phyloP scores from a whole-genome alignment of 2,113 vertebrate species.

The Chaetodon trifascialis region DNA sequence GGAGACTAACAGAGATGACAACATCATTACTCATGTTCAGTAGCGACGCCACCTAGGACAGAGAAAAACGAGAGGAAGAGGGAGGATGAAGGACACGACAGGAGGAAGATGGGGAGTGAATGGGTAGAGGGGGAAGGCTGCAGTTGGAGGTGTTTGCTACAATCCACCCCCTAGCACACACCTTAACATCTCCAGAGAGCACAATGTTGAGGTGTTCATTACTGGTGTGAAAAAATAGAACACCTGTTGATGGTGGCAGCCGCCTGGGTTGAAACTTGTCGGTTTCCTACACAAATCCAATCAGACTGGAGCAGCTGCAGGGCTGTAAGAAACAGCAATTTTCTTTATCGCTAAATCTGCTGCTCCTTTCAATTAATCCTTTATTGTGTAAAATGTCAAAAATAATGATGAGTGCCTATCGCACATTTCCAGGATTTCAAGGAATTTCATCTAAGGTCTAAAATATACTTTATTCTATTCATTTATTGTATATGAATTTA shows the following conservation, averaged over 20 bases:
- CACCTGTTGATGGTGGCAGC: constrained; percentile 39
- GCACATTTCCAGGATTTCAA: not conserved
- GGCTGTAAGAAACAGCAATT: not conserved
- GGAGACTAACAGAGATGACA: constrained; percentile 81
- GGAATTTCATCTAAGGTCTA: constrained; percentile 1
- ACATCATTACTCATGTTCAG: constrained; percentile 84
- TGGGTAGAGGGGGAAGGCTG: constrained; percentile 32
- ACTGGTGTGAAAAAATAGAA: constrained; percentile 50
- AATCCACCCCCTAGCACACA: constrained; percentile 35
- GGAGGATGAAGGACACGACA: constrained; percentile 73
- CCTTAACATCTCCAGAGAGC: constrained; percentile 47
- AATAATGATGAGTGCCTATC: constrained; percentile 2
- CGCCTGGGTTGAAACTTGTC: constrained; percentile 1
- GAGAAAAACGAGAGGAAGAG: constrained; percentile 61
- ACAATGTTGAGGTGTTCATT: constrained; percentile 48
- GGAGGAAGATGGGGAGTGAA: constrained; percentile 52
- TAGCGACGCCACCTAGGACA: constrained; percentile 76
- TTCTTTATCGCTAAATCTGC: constrained; percentile 6
- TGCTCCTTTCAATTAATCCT: constrained; percentile 8
- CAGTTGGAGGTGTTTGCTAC: constrained; percentile 50
- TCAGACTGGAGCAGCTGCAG: constrained; percentile 6
- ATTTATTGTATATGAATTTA: not conserved
- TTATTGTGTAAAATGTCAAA: constrained; percentile 2
- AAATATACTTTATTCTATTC: not conserved
- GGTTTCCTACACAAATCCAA: constrained; percentile 26